Evolutionary conservation across 2,888 invertebrate genomes (phyloP).

Genomic region (Phlogophora meticulosa): DNA sequence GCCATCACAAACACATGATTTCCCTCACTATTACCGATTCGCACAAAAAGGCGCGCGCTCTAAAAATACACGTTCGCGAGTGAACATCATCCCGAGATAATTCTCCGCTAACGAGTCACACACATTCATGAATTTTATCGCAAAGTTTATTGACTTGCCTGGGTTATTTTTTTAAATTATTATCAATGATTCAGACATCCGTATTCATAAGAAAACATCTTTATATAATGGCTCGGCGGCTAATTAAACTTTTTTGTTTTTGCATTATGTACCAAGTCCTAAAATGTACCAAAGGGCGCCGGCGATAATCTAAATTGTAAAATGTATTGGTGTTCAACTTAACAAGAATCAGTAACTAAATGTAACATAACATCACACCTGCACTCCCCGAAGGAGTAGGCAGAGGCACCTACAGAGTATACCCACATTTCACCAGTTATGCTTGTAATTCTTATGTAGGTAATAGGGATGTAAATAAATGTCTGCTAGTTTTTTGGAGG

Average conservation of each 20-base stretch:
- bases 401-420: no score
- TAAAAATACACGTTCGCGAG: constrained; percentile 77
- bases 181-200: constrained; percentile 13
- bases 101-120: constrained; percentile 71
- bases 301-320: constrained; percentile 5
- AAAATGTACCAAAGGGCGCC: not conserved
- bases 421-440: no score
- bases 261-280: no score
- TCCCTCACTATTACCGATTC: constrained; percentile 52
- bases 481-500: constrained; percentile 34
- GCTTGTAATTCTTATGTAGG: no score
- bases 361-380: no score
- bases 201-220: constrained; percentile 7
- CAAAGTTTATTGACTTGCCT: constrained; percentile 71
- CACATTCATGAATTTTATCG: constrained; percentile 76
- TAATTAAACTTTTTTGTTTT: not conserved
- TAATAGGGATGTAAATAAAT: no score
- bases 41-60: constrained; percentile 70
- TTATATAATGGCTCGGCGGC: not conserved
- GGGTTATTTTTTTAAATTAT: constrained; percentile 30
- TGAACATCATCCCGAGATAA: constrained; percentile 82
- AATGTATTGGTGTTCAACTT: constrained; percentile 2
- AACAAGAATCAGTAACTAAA: constrained; percentile 7
- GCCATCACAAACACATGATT: constrained; percentile 71
- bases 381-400: no score